A percentile compares a stretch with the other conserved stretches of the same genome.
Evolutionary conservation across 2,888 invertebrate species (phyloP).

Genomic region (Drosophila stalkeri): DNA sequence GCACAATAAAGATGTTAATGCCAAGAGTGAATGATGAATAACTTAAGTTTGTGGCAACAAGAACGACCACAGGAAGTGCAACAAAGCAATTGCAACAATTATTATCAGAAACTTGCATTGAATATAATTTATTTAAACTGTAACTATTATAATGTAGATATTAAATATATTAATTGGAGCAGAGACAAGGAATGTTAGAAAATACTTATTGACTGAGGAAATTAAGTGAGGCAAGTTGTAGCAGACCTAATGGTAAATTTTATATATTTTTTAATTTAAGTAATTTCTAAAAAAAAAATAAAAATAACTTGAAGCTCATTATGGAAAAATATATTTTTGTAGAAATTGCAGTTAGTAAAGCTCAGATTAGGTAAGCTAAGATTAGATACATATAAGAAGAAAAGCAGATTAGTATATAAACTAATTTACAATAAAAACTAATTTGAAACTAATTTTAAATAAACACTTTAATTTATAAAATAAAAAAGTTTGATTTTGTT

Average conservation of each 20-base stretch:
- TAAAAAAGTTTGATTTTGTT: too few species aligned
- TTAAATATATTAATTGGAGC: background rate
- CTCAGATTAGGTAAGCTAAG: too few species aligned
- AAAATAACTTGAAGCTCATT: too few species aligned
- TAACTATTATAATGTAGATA: background rate
- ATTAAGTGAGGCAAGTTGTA: background rate
- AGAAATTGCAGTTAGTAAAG: too few species aligned
- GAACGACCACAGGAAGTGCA: slow-evolving; percentile 6
- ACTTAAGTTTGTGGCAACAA: slow-evolving; percentile 11
- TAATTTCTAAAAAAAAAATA: too few species aligned
- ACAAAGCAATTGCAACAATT: slow-evolving; percentile 9
- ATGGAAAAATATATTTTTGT: too few species aligned
- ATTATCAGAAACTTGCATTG: background rate
- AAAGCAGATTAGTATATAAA: too few species aligned
- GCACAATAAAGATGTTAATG: slow-evolving; percentile 20
- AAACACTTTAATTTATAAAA: too few species aligned
- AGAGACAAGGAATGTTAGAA: background rate
- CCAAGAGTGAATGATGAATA: slow-evolving; percentile 24
- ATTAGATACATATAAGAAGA: too few species aligned
- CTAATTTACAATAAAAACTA: too few species aligned
- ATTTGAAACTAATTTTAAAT: too few species aligned
- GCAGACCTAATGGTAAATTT: background rate
- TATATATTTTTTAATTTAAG: too few species aligned
- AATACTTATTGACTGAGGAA: background rate
- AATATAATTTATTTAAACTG: slow-evolving; percentile 5